Evolutionary conservation across 2,888 invertebrate species (phyloP), one percentile per base, ranked within the genome.

Genomic region (Sympetrum striolatum): DNA sequence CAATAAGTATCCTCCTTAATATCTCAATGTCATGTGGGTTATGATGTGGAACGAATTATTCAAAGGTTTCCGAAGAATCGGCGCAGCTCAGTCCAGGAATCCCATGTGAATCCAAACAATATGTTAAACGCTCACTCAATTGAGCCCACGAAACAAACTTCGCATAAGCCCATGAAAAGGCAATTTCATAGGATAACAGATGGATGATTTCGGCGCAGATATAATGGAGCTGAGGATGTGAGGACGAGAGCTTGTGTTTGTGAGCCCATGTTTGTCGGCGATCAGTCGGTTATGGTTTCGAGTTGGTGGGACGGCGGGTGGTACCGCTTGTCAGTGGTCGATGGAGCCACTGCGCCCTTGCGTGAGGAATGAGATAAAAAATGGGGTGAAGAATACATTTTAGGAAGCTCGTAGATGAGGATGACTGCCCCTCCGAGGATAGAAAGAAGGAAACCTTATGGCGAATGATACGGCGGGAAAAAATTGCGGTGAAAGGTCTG

Each of bases 241-340:
- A 31, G 48, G 15, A 18, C 15, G 25, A 48, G 25, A 25, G 31
- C 22, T 53, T 53, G 73, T 73, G 73, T 73, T 14, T 31, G 73
- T 73, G 73, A 25, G 12, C 73, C 25, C 73, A 22, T 31, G 73
- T 53, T 53, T 53, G 53, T 18, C 53, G 18, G 53, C 53, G 53
- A 53, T 53, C 25, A 14, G 73, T 1, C 73, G 25, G 73, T n/a
- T n/a, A 12, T 73, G 73, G 73, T 73, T 73, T 64, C 64, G 64
- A 64, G 22, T 64, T 64, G 64, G 64, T 3, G 64, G 31, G 25
- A 25, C 31, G 60, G 35, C 14, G 86, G 60, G n/a, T 64, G 86
- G 86, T 86, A 86, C 86, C 86, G n/a, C 60, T 60, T 22, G 82
- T 8, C 6, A 31, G 12, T 39, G 86, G 64, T 86, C 86, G 86